phyloP scores from a whole-genome alignment of 2,888 invertebrate genomes.

The Tubiluchus corallicola region DNA sequence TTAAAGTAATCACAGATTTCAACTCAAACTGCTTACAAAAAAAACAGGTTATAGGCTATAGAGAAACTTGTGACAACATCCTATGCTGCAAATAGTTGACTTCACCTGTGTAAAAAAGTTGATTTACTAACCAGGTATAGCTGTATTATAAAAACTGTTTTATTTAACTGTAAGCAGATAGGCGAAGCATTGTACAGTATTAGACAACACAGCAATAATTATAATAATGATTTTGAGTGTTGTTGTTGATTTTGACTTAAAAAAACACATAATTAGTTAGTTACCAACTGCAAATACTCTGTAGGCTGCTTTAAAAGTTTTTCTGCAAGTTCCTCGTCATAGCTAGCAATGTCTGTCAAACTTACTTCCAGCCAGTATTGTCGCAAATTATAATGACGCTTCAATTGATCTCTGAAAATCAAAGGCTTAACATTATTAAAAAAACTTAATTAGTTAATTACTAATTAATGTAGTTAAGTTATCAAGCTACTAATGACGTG shows the following conservation, averaged over 20 bases:
- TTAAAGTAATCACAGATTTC: too few species aligned
- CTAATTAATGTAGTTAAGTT: background rate
- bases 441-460: background rate
- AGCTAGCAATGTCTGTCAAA: conserved; percentile 80
- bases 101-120: too few species aligned
- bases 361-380: conserved; percentile 78
- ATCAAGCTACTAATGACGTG: too few species aligned
- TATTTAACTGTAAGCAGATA: background rate
- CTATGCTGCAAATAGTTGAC: too few species aligned
- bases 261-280: conserved; percentile 15
- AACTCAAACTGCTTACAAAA: too few species aligned
- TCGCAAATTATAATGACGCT: conserved; percentile 72
- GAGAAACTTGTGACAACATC: too few species aligned
- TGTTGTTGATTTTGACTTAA: conserved; percentile 2
- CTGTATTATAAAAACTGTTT: background rate
- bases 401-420: conserved; percentile 66
- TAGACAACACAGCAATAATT: background rate
- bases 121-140: too few species aligned
- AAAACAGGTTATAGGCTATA: too few species aligned
- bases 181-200: conserved; percentile 8
- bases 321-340: conserved; percentile 64
- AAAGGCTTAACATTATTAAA: too few species aligned
- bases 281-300: conserved; percentile 64
- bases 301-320: conserved; percentile 77
- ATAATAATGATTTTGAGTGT: conserved; percentile 6